Conservation (phyloP, 2,113 vertebrate species). For the Sciurus niger region DNA sequence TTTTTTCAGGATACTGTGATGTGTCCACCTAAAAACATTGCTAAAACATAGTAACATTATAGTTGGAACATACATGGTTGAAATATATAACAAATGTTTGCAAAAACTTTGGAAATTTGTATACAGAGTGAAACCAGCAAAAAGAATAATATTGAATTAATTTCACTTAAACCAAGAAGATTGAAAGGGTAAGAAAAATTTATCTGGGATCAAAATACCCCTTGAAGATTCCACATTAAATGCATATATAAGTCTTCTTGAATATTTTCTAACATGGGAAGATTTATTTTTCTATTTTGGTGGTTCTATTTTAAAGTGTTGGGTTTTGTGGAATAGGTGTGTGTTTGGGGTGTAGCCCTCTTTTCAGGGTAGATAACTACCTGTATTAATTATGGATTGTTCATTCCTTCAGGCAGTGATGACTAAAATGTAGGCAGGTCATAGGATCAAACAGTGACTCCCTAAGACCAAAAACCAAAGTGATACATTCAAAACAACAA, state of each 20-base stretch:
- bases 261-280: constrained; percentile 33
- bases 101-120: not conserved
- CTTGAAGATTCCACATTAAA: not conserved
- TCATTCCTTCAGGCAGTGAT: not conserved
- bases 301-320: not conserved
- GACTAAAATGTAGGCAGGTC: not conserved
- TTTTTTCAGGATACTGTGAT: not conserved
- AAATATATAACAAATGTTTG: not conserved
- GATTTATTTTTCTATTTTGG: not conserved
- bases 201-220: not conserved
- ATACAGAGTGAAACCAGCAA: not conserved
- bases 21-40: not conserved
- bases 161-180: not conserved
- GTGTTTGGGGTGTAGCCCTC: not conserved
- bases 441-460: not conserved
- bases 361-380: not conserved
- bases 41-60: not conserved
- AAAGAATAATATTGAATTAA: not conserved
- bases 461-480: not conserved
- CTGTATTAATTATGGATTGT: not conserved
- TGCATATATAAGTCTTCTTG: not conserved
- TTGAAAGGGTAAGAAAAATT: not conserved
- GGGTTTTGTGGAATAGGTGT: not conserved
- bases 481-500: not conserved
- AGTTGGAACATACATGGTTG: not conserved